These are phyloP conservation scores for Tribolium castaneum DNA, from an alignment of 1,140 invertebrate species.

Conservation along the genomic window DNA sequence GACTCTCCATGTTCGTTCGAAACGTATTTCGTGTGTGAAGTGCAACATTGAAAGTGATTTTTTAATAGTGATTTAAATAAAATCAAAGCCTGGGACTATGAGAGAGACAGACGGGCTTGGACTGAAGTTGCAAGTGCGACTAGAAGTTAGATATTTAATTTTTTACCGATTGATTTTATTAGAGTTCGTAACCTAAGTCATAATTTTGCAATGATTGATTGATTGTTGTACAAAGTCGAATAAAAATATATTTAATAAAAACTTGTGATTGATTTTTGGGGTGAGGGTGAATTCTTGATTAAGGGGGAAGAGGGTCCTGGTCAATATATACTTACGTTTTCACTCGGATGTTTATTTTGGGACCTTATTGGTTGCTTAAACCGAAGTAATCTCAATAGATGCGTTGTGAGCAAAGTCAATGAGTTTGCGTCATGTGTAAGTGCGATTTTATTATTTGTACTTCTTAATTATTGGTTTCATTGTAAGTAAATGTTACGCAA, in stretches of 20 bases:
- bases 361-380: too few relatives aligned
- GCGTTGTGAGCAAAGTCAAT: too few relatives aligned
- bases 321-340: too few relatives aligned
- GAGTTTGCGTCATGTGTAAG: too few relatives aligned
- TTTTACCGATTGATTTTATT: slow-evolving; percentile 1
- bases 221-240: slow-evolving; percentile 37
- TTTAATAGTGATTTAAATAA: background rate
- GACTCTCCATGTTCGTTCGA: slow-evolving; percentile 93
- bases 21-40: slow-evolving; percentile 92
- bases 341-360: too few relatives aligned
- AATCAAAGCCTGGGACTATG: background rate
- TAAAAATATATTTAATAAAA: slow-evolving; percentile 40
- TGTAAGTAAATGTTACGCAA: too few relatives aligned
- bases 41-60: slow-evolving; percentile 66
- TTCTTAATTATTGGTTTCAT: too few relatives aligned
- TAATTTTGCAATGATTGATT: slow-evolving; percentile 19
- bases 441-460: too few relatives aligned
- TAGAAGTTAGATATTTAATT: background rate
- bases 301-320: too few relatives aligned
- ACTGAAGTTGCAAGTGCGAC: slow-evolving; percentile 7
- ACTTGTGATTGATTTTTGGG: background rate
- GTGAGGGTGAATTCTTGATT: too few relatives aligned
- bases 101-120: background rate
- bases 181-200: slow-evolving; percentile 45
- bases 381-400: too few relatives aligned